These are phyloP conservation scores for Sebastolobus alascanus DNA, from an alignment of 2,797 vertebrate species.

Conservation along the genomic window DNA sequence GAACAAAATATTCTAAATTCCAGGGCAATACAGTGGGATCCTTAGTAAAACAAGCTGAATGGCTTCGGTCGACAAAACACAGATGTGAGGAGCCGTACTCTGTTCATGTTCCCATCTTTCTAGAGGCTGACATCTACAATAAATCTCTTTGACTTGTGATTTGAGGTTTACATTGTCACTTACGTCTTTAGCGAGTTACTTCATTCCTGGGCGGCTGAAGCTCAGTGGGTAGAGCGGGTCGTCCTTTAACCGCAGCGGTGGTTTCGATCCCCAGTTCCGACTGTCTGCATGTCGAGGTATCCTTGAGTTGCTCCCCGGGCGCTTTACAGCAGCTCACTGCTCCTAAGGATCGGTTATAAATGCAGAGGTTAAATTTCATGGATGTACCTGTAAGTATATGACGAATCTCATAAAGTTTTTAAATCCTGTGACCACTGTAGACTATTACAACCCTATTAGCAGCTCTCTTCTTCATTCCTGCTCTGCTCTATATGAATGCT, in stretches of 20 bases:
- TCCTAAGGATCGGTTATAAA: too few species aligned
- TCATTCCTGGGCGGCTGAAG: background rate
- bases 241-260: too few species aligned
- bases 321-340: too few species aligned
- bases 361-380: too few species aligned
- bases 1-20: constrained; percentile 6
- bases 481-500: background rate
- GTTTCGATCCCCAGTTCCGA: too few species aligned
- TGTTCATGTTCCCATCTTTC: constrained; percentile 17
- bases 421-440: background rate
- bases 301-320: too few species aligned
- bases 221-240: too few species aligned
- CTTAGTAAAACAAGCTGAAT: constrained; percentile 2
- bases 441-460: background rate
- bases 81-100: constrained; percentile 12
- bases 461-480: background rate
- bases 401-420: too few species aligned
- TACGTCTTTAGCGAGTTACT: background rate
- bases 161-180: background rate
- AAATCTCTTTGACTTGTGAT: background rate
- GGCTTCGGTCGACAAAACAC: constrained; percentile 5
- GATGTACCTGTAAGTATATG: too few species aligned
- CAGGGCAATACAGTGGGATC: background rate
- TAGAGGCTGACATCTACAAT: constrained; percentile 5
- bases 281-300: too few species aligned